A percentile compares a stretch with the other conserved stretches of the same genome.
phyloP scores from a whole-genome alignment of 2,113 vertebrate species.

The Pipra filicauda region DNA sequence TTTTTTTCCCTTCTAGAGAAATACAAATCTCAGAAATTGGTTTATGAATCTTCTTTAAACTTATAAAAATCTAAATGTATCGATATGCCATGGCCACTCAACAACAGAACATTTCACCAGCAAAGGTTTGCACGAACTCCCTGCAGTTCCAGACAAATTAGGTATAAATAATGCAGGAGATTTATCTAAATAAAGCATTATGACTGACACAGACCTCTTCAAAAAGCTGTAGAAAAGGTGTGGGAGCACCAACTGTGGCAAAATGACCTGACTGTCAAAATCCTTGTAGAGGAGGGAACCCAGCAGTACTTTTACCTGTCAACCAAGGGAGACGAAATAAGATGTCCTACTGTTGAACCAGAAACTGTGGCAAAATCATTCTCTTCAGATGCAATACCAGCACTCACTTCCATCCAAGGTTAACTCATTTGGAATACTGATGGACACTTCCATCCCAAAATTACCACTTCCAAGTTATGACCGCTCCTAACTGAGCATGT shows the following conservation, averaged over 20 bases:
- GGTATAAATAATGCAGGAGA: not conserved
- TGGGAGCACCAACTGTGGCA: not conserved
- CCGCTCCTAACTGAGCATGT: not conserved
- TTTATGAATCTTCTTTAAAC: not conserved
- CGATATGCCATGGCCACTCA: not conserved
- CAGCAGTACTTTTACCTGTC: not conserved
- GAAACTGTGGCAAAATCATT: not conserved
- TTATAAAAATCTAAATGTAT: not conserved
- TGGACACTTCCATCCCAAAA: not conserved
- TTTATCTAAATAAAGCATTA: not conserved
- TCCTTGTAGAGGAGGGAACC: not conserved
- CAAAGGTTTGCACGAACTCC: not conserved
- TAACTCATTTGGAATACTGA: not conserved
- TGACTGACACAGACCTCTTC: not conserved
- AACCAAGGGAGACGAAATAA: not conserved
- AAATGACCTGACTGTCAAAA: not conserved
- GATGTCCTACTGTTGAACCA: not conserved
- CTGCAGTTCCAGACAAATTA: not conserved
- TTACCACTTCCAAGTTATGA: not conserved
- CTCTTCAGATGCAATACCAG: not conserved
- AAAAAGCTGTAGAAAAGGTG: not conserved
- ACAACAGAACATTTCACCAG: not conserved
- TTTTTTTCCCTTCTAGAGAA: not conserved
- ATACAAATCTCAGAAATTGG: not conserved
- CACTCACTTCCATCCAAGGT: not conserved